Base-by-base conservation (phyloP, 1,140 invertebrate genomes). In the Aphelenchoides avenae region DNA sequence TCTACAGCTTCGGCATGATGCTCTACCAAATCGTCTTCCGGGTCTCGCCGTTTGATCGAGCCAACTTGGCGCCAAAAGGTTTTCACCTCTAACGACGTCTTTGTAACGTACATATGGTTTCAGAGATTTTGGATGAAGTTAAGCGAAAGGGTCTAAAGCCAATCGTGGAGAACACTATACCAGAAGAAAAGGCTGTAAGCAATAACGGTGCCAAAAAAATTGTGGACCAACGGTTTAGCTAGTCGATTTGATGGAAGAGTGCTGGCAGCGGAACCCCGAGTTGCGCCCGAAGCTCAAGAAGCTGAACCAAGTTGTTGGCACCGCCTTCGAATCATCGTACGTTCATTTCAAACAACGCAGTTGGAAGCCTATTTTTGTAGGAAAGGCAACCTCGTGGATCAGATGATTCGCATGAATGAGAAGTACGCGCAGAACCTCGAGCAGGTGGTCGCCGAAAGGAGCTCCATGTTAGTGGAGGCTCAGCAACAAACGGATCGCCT, bases 331-430 rank as follows among this genome's bases (percentile, higher is more conserved):
- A 20, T 43, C 51, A 7, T 54, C 68, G 70, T 71, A 67, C 42
- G 70, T 54, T 18, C 7, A n/a, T n/a, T n/a, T n/a, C n/a, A n/a
- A n/a, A n/a, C n/a, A n/a, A n/a, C n/a, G n/a, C 5, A 18, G 26
- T 41, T 41, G 22, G 22, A 46, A 24, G 22, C 2, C 18, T 11
- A 47, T 47, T 47, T n/a, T 64, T 58, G 18, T 33, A 77, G 65
- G 48, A 68, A 73, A 52, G 75, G 75, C 24, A 77, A 77, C 41
- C 39, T 75, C 30, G 70, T 77, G 13, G 73, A 75, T 48, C 73
- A 75, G 50, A 77, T 80, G 78, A 54, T 80, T 0, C 52, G 70
- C 11, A 76, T 78, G 74, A 78, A 79, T 68, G 70, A 78, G 40
- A 74, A 77, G 47, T 72, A 78, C 40, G 77, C 77, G 1, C 47